Evolutionary conservation across 2,113 vertebrate species (phyloP).

Genomic region (Gymnarchus niloticus): DNA sequence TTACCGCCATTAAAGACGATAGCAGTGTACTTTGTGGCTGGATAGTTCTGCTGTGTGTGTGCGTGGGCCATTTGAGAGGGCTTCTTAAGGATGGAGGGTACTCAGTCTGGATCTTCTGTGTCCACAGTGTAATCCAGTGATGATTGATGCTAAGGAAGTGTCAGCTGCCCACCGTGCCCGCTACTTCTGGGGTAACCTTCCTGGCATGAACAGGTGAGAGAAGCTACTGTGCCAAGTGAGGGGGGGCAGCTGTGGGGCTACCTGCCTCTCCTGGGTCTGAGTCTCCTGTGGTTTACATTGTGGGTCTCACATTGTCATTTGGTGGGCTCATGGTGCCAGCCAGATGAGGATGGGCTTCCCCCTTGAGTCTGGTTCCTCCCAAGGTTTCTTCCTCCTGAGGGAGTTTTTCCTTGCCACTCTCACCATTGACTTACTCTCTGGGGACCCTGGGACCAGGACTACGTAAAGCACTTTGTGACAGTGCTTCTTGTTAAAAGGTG

Average conservation of each 20-base stretch:
- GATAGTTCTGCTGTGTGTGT: background rate
- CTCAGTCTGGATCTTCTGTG: background rate
- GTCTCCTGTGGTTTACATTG: background rate
- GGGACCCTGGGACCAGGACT: too few relatives aligned
- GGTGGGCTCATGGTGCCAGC: too few relatives aligned
- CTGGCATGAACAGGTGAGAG: slow-evolving; percentile 84
- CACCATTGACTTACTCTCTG: too few relatives aligned
- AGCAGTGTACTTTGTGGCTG: background rate
- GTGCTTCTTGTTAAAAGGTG: too few relatives aligned
- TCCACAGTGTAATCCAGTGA: slow-evolving; percentile 84
- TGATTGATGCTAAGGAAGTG: slow-evolving; percentile 97
- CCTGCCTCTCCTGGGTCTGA: background rate
- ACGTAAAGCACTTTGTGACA: too few relatives aligned
- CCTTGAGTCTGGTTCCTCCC: too few relatives aligned
- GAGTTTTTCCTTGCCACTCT: too few relatives aligned
- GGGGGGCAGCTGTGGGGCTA: background rate
- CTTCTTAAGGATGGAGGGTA: background rate
- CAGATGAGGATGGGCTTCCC: too few relatives aligned
- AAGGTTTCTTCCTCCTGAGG: too few relatives aligned
- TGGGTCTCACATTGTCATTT: too few relatives aligned
- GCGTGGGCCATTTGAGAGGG: background rate
- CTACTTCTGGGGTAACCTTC: slow-evolving; percentile 97
- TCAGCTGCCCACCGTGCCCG: slow-evolving; percentile 92
- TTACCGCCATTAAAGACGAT: too few relatives aligned
- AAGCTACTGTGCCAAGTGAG: background rate